Evolutionary conservation across 2,797 vertebrate genomes (phyloP), one percentile per base, ranked within the genome.

Genomic region (Choloepus didactylus): DNA sequence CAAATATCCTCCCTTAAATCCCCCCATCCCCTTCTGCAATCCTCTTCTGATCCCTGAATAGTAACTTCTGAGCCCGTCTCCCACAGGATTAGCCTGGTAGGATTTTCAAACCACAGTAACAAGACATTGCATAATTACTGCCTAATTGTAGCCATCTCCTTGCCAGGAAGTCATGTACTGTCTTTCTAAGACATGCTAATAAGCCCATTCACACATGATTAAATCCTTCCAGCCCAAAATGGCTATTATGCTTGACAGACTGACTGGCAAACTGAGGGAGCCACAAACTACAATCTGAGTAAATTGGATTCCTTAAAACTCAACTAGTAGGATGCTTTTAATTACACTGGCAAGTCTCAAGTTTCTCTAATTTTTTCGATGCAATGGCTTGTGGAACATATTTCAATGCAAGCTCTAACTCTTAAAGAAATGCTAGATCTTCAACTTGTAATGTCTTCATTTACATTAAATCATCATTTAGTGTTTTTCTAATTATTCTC

Each of bases 161-260:
- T 41, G 5, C 87, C 49, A 38, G 86, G 49, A 90, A 89, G 56
- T 77, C 62, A 31, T 46, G 23, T 27, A 76, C 66, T 41, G 62
- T 82, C 54, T 51, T 64, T 49, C 81, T 83, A 82, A 94, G 72
- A 81, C 73, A 56, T 35, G 70, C 87, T 77, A 90, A 88, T 73
- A 69, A 96, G 67, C 79, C 62, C 16, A 25, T 82, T 90, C 92
- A 88, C 51, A 70, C 1, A 15, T 38, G 94, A 75, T 77, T 87
- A 81, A 85, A 85, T 59, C 35, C 29, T 89, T 54, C 35, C n/a
- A 54, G 27, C 14, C 87, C 87, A 10, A 69, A 81, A 72, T 77
- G 66, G 49, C 88, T 89, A 85, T 94, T 88, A 88, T 8, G 56
- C 54, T 92, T 85, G 94, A 87, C 81, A 95, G 76, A 89, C 66